Conservation (phyloP, 2,888 invertebrate species). For the Pristionchus mayeri region DNA sequence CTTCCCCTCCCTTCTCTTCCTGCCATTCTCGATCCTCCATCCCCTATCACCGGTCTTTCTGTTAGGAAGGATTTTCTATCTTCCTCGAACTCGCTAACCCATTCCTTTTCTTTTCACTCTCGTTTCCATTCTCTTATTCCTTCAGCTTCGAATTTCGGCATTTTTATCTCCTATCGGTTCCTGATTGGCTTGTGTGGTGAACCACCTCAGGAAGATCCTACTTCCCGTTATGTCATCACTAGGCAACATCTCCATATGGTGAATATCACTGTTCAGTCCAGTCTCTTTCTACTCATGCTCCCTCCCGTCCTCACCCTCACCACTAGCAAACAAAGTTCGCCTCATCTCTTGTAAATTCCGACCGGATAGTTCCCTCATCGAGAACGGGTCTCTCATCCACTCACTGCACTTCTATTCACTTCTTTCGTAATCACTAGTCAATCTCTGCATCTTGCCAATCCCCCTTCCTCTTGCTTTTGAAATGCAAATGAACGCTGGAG, state of each 20-base stretch:
- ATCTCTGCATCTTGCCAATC: background rate
- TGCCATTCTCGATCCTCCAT: constrained; percentile 28
- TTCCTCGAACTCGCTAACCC: constrained; percentile 43
- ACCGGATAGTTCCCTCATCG: background rate
- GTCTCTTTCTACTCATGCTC: background rate
- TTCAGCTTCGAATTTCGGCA: background rate
- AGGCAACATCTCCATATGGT: background rate
- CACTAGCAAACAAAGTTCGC: constrained; percentile 20
- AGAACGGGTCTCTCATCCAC: background rate
- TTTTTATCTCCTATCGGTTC: background rate
- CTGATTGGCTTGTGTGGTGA: background rate
- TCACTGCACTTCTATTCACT: background rate
- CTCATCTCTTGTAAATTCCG: background rate
- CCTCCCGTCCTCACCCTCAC: background rate
- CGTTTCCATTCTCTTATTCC: constrained; percentile 35
- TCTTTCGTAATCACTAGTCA: constrained; percentile 5
- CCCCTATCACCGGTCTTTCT: constrained; percentile 29
- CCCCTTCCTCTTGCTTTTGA: background rate
- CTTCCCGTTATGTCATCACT: background rate
- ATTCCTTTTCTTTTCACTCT: constrained; percentile 29
- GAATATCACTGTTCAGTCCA: background rate
- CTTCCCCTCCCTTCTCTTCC: background rate
- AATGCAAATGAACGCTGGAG: background rate
- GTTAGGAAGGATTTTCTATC: constrained; percentile 8
- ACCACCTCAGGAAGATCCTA: background rate